Conservation (phyloP, 2,888 invertebrate species). For the Selenia dentaria region DNA sequence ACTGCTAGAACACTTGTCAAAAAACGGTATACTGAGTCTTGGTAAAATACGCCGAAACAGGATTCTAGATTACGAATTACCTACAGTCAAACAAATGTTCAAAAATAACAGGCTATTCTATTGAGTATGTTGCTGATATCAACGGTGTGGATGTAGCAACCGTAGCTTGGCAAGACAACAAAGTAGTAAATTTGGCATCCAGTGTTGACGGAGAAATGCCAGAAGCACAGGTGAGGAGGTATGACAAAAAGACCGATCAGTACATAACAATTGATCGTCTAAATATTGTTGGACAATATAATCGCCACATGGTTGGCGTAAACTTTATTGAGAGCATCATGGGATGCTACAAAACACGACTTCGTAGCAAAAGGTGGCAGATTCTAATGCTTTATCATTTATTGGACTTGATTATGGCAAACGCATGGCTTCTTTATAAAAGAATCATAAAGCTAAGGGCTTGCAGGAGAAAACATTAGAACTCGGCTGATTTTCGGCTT, state of each 20-base stretch:
- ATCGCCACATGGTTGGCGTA: constrained; percentile 37
- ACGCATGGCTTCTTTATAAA: constrained; percentile 38
- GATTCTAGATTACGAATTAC: too few species aligned
- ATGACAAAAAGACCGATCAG: constrained; percentile 19
- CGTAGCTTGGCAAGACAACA: too few species aligned
- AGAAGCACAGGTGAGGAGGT: constrained; percentile 12
- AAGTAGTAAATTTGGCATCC: too few species aligned
- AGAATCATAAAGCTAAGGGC: constrained; percentile 10
- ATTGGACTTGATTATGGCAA: constrained; percentile 40
- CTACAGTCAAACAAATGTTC: too few species aligned
- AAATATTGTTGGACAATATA: constrained; percentile 33
- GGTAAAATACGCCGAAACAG: too few species aligned
- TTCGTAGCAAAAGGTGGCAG: constrained; percentile 34
- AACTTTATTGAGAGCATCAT: constrained; percentile 32
- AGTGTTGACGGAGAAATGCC: too few species aligned
- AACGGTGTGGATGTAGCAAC: too few species aligned
- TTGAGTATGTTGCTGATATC: too few species aligned
- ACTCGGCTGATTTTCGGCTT: neutral
- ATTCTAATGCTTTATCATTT: constrained; percentile 45
- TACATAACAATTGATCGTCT: too few species aligned
- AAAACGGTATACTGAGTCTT: too few species aligned
- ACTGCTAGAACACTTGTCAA: too few species aligned
- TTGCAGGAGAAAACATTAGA: neutral
- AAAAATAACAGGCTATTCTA: too few species aligned
- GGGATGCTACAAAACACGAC: constrained; percentile 19